Conservation (phyloP, 2,113 vertebrate species). For the Hydrolagus affinis region DNA sequence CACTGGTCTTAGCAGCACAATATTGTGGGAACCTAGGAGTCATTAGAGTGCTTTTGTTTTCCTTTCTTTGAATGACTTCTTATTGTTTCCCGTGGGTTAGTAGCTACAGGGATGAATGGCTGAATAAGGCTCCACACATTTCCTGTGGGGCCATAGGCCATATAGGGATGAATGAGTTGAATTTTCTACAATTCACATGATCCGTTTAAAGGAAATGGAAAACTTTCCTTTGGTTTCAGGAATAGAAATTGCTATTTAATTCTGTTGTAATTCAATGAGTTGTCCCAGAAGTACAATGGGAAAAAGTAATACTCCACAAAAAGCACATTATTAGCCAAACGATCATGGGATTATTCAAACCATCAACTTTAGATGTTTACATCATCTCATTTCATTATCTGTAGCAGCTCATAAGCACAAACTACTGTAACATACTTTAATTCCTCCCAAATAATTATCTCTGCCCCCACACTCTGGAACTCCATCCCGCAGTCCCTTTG, state of each 20-base stretch:
- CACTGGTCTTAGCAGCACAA: neutral
- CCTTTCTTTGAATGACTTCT: neutral
- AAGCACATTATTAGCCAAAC: no score
- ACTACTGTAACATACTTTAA: no score
- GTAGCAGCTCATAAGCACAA: no score
- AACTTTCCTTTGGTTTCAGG: neutral
- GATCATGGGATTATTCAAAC: no score
- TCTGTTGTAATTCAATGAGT: neutral
- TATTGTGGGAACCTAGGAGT: constrained; percentile 8
- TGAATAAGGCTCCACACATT: neutral
- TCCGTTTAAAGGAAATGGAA: neutral
- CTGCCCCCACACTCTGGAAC: no score
- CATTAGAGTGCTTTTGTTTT: constrained; percentile 6
- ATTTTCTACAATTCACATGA: neutral
- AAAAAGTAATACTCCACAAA: no score
- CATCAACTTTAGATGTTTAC: no score
- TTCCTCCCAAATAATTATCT: no score
- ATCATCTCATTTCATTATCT: no score
- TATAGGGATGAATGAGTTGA: neutral
- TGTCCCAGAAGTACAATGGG: no score
- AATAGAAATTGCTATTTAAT: neutral
- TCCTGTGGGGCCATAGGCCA: neutral
- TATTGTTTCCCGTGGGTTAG: constrained; percentile 13
- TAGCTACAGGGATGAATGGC: neutral
- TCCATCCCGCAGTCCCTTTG: no score